Evolutionary conservation across 2,113 vertebrate genomes (phyloP).

Genomic region (Macroglossus sobrinus): DNA sequence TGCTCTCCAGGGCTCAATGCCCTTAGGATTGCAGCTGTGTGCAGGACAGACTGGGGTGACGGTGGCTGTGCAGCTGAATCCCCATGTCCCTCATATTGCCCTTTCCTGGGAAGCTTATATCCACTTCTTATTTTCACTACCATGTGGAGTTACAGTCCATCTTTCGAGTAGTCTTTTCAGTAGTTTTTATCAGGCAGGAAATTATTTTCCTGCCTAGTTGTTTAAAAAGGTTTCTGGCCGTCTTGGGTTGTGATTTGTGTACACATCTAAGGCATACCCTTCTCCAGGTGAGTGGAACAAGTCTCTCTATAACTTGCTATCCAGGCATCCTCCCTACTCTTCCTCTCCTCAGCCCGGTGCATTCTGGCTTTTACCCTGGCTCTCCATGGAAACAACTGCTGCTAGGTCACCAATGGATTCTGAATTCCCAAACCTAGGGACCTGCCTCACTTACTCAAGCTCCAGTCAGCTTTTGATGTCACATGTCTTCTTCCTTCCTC

Average conservation of each 20-base stretch:
- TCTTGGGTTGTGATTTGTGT: background rate
- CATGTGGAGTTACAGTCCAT: background rate
- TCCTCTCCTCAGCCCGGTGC: background rate
- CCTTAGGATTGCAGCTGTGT: background rate
- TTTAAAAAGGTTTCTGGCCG: constrained; percentile 8
- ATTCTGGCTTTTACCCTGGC: background rate
- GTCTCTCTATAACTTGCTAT: background rate
- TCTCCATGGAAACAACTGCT: background rate
- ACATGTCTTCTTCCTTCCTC: background rate
- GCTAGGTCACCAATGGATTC: background rate
- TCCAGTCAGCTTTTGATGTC: background rate
- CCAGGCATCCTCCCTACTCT: background rate
- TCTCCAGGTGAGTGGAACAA: background rate
- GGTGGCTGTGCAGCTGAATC: background rate
- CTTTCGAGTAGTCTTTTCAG: background rate
- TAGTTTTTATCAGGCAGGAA: background rate
- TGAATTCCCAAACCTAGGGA: background rate
- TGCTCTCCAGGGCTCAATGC: background rate
- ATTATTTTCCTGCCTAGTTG: background rate
- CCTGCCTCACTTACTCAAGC: background rate
- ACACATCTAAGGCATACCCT: background rate
- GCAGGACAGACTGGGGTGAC: background rate
- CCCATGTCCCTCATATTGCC: background rate
- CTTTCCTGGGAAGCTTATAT: background rate
- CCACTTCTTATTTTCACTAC: background rate